Base-by-base conservation (phyloP, 2,888 invertebrate genomes). In the Gymnoscelis rufifasciata region DNA sequence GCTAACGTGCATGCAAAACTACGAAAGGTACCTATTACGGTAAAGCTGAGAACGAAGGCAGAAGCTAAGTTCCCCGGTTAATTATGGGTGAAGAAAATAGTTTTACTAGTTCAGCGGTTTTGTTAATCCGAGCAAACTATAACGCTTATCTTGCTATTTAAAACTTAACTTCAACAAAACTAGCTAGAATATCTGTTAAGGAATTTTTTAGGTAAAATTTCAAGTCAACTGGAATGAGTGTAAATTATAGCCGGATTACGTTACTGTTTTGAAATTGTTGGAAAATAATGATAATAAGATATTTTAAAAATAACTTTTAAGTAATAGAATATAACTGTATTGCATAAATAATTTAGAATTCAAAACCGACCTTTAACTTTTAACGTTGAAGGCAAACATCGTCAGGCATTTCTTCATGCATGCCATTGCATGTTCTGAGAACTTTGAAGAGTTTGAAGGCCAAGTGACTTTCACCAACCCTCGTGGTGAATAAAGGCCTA, bases 131-230 rank as follows among this genome's bases (percentile, higher is more conserved):
- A 8, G 26, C 35, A 43, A 26, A 36, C 31, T 37, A 40, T 40
- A 27, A 40, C 42, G 50, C 46, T 55, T 51, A 57, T 46, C 45
- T 37, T 35, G 36, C 50, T 47, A 45, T 41, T 54, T 54, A 40
- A 46, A 47, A 49, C 39, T 44, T 48, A 46, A 36, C 46, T 47
- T 35, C 36, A 43, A 51, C 38, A 49, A 48, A 51, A 51, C 40
- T 35, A 48, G 47, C 47, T 47, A 43, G 48, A 52, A 54, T 52
- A 54, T 51, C 52, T 29, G 43, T 35, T 49, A 53, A 40, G 51
- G 54, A 52, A 56, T 52, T 52, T 53, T 54, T 51, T 56, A 46
- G 38, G 47, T 33, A 56, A 56, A 54, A 56, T 54, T 45, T 52
- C 52, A 57, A 56, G 52, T 43, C 55, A 47, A 52, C 38, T 38